Evolutionary conservation across 2,113 vertebrate species (phyloP).

Genomic region (Lota lota): DNA sequence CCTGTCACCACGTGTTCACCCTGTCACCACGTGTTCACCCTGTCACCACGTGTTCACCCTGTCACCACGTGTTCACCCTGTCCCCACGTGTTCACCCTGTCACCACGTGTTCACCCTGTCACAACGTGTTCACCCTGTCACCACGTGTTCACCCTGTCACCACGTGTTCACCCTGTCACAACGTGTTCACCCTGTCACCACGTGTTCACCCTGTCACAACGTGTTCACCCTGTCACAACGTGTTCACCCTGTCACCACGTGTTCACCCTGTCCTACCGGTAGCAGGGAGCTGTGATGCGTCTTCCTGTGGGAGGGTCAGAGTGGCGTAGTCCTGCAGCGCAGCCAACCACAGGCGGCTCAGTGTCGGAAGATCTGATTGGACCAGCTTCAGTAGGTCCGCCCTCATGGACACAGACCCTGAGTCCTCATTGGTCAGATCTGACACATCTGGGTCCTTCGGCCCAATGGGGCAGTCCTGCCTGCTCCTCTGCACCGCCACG

Average conservation of each 20-base stretch:
- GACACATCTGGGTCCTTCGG: conserved; percentile 44
- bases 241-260: too few relatives aligned
- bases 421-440: conserved; percentile 53
- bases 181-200: too few relatives aligned
- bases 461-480: conserved; percentile 37
- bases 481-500: conserved; percentile 81
- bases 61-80: too few relatives aligned
- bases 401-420: conserved; percentile 30
- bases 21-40: too few relatives aligned
- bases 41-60: too few relatives aligned
- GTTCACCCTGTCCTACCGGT: conserved; percentile 72
- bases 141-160: too few relatives aligned
- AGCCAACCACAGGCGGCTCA: conserved; percentile 89
- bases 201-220: too few relatives aligned
- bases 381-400: conserved; percentile 81
- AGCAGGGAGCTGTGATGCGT: conserved; percentile 75
- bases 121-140: too few relatives aligned
- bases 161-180: too few relatives aligned
- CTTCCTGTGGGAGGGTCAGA: conserved; percentile 82
- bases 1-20: neutral
- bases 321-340: conserved; percentile 88
- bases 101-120: too few relatives aligned
- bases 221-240: too few relatives aligned
- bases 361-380: conserved; percentile 78
- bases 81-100: too few relatives aligned